These are phyloP conservation scores for Macquaria ambigua DNA, from an alignment of 2,113 vertebrate genomes.

Conservation along the genomic window DNA sequence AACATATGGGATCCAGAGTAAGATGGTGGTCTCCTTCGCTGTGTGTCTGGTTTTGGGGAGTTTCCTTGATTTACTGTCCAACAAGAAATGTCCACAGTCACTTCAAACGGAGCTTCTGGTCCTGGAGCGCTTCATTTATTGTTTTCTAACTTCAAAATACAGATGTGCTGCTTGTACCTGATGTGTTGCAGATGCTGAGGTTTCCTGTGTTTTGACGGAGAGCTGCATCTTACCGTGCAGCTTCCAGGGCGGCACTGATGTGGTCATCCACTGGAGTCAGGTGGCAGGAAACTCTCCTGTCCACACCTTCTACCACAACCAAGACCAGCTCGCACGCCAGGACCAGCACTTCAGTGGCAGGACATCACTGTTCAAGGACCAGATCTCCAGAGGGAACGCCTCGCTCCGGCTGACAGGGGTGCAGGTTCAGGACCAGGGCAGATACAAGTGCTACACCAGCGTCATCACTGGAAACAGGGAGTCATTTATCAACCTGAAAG, in stretches of 20 bases:
- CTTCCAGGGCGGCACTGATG: slow-evolving; percentile 48
- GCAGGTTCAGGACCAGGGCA: slow-evolving; percentile 63
- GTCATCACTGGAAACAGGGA: not conserved
- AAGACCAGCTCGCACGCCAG: slow-evolving; percentile 66
- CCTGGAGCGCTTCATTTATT: too few relatives aligned
- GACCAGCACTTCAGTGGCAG: slow-evolving; percentile 59
- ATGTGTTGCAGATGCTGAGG: slow-evolving; percentile 1
- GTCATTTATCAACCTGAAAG: not conserved
- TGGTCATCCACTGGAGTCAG: slow-evolving; percentile 84
- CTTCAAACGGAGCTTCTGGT: too few relatives aligned
- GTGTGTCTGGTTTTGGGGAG: too few relatives aligned
- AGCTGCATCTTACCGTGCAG: slow-evolving; percentile 78
- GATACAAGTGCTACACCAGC: slow-evolving; percentile 81
- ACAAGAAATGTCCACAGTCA: too few relatives aligned
- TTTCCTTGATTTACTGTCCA: too few relatives aligned
- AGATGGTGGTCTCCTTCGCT: too few relatives aligned
- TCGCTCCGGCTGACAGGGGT: slow-evolving; percentile 77
- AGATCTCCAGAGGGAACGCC: slow-evolving; percentile 77
- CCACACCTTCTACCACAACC: slow-evolving; percentile 73
- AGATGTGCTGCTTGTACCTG: too few relatives aligned
- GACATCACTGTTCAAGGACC: slow-evolving; percentile 72
- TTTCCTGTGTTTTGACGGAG: slow-evolving; percentile 44
- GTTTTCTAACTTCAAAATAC: too few relatives aligned
- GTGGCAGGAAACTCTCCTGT: rapidly evolving
- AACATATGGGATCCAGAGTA: too few relatives aligned